A percentile compares a stretch with the other conserved stretches of the same genome.
phyloP scores from a whole-genome alignment of 1,140 invertebrate species.

The Sarcophaga bullata region DNA sequence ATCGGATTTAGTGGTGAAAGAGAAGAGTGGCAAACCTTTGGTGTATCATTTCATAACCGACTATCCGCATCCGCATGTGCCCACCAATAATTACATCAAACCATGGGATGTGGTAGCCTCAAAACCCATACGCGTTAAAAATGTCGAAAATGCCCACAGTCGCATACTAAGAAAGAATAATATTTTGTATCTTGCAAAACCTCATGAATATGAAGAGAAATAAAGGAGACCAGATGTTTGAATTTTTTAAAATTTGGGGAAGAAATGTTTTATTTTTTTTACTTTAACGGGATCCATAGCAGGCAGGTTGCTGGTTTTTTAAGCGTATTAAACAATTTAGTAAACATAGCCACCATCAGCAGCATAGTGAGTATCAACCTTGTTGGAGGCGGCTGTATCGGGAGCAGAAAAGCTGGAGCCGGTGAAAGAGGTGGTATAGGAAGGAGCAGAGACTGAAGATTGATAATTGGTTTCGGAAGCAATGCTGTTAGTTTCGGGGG shows the following conservation, averaged over 20 bases:
- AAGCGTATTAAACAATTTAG: too few species aligned
- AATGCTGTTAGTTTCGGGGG: not conserved
- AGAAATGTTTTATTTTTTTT: not conserved
- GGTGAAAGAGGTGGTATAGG: not conserved
- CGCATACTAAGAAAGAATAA: slow-evolving; percentile 45
- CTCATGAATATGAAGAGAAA: not conserved
- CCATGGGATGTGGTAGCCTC: slow-evolving; percentile 21
- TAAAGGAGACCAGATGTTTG: not conserved
- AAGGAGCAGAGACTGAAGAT: not conserved
- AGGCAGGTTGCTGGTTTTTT: not conserved
- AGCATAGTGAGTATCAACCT: slow-evolving; percentile 52
- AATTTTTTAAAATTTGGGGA: not conserved
- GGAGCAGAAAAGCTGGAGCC: not conserved
- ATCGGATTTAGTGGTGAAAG: slow-evolving; percentile 5
- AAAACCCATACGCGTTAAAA: slow-evolving; percentile 1
- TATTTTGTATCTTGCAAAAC: slow-evolving; percentile 38
- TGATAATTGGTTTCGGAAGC: not conserved
- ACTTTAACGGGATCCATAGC: not conserved
- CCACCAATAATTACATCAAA: slow-evolving; percentile 5
- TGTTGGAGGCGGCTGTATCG: not conserved
- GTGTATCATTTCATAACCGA: slow-evolving; percentile 32
- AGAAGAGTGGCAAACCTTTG: not conserved
- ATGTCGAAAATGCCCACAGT: not conserved
- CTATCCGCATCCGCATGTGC: slow-evolving; percentile 36
- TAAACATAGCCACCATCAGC: slow-evolving; percentile 60